Conservation (phyloP, 2,113 vertebrate genomes). For the Calyptomena viridis region DNA sequence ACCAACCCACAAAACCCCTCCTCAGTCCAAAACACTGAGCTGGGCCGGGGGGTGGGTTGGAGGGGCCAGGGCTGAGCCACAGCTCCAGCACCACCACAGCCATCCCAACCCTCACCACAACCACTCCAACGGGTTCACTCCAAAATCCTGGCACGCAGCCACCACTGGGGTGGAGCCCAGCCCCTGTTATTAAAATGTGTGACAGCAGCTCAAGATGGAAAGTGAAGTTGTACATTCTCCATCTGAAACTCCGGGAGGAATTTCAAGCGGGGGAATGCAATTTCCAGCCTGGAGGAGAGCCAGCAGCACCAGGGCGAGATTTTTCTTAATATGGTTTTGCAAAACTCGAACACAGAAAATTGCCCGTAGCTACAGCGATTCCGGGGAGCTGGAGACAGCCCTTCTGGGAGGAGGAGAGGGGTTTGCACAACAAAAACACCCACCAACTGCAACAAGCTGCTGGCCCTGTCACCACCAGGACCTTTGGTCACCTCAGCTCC, state of each 20-base stretch:
- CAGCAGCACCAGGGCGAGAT: constrained; percentile 52
- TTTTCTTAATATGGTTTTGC: constrained; percentile 56
- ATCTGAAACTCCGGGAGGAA: constrained; percentile 57
- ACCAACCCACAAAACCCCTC: fast-evolving
- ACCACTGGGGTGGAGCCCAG: constrained; percentile 39
- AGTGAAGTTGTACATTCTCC: constrained; percentile 58
- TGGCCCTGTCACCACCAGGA: not conserved
- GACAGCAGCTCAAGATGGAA: constrained; percentile 48
- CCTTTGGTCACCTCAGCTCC: not conserved
- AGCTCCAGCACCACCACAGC: not conserved
- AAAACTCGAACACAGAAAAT: not conserved
- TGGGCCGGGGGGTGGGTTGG: not conserved
- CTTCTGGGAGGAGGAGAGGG: not conserved
- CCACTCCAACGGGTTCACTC: not conserved
- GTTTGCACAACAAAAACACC: not conserved
- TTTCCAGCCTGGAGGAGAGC: constrained; percentile 62
- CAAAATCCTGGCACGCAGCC: not conserved
- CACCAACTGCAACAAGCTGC: not conserved
- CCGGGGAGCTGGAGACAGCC: not conserved
- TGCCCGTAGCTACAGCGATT: not conserved
- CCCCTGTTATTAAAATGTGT: constrained; percentile 53
- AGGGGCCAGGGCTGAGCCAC: not conserved
- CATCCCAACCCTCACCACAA: not conserved
- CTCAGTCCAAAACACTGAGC: not conserved
- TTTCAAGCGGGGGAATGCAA: constrained; percentile 62